phyloP scores from a whole-genome alignment of 1,140 invertebrate genomes.

The Eueides isabella region DNA sequence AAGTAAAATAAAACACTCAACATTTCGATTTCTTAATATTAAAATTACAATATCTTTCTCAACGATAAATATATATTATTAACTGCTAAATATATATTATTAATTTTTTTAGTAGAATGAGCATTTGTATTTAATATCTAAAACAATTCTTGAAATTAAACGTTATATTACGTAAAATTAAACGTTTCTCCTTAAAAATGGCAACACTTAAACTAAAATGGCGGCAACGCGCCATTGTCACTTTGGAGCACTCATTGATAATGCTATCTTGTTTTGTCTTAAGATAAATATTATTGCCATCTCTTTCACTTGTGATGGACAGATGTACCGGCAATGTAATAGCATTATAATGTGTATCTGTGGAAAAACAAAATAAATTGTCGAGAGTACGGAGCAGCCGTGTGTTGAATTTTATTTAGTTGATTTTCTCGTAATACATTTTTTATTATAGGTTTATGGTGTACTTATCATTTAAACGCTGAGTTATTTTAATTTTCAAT shows the following conservation, averaged over 20 bases:
- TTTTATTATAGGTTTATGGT: not conserved
- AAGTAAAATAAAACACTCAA: no score
- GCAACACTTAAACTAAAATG: slow-evolving; percentile 52
- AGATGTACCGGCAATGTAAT: slow-evolving; percentile 19
- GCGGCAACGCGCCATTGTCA: slow-evolving; percentile 51
- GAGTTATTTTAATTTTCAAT: not conserved
- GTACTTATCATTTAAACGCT: not conserved
- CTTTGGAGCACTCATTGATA: slow-evolving; percentile 25
- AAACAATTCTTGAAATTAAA: not conserved
- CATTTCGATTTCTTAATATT: no score
- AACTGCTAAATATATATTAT: no score
- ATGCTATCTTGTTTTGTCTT: slow-evolving; percentile 46
- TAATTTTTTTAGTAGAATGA: no score
- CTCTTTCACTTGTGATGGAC: slow-evolving; percentile 42
- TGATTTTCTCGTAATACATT: not conserved
- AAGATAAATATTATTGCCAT: slow-evolving; percentile 21
- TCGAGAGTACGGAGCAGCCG: slow-evolving; percentile 64
- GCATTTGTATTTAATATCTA: no score
- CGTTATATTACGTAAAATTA: slow-evolving; percentile 20
- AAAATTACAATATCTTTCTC: no score
- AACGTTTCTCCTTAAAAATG: slow-evolving; percentile 39
- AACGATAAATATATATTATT: no score
- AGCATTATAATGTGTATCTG: slow-evolving; percentile 41
- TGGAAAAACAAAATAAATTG: slow-evolving; percentile 69
- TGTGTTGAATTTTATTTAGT: slow-evolving; percentile 59